phyloP scores from a whole-genome alignment of 1,140 invertebrate species.

The Anthonomus grandis region DNA sequence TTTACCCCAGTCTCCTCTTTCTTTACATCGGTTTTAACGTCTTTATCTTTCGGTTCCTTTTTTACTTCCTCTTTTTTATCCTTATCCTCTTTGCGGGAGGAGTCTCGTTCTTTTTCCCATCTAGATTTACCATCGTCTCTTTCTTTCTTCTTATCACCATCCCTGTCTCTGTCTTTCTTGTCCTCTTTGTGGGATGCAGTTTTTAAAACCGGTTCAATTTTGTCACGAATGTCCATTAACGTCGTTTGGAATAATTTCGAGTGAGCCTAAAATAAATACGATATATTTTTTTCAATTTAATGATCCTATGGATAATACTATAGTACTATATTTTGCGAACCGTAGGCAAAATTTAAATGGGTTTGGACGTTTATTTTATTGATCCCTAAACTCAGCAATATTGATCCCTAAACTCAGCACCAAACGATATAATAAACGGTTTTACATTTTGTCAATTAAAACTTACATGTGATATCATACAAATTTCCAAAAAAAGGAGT shows the following conservation, averaged over 20 bases:
- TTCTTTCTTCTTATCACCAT: constrained; percentile 40
- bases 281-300: not conserved
- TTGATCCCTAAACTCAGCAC: too few species aligned
- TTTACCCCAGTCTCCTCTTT: constrained; percentile 12
- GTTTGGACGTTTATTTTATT: too few species aligned
- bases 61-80: constrained; percentile 22
- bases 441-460: too few species aligned
- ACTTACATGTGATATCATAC: too few species aligned
- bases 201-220: constrained; percentile 51
- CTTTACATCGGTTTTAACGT: constrained; percentile 20
- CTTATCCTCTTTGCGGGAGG: constrained; percentile 7
- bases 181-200: constrained; percentile 36
- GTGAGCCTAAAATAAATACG: constrained; percentile 56
- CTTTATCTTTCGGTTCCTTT: constrained; percentile 22
- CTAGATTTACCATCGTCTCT: constrained; percentile 41
- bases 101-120: constrained; percentile 39
- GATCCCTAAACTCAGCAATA: too few species aligned
- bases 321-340: too few species aligned
- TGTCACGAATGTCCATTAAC: constrained; percentile 64
- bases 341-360: too few species aligned
- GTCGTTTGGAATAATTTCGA: constrained; percentile 67
- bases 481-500: too few species aligned
- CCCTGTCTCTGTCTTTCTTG: constrained; percentile 29
- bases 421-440: too few species aligned
- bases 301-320: not conserved